Base-by-base conservation (phyloP, 2,888 invertebrate species). In the Malacosoma neustria region DNA sequence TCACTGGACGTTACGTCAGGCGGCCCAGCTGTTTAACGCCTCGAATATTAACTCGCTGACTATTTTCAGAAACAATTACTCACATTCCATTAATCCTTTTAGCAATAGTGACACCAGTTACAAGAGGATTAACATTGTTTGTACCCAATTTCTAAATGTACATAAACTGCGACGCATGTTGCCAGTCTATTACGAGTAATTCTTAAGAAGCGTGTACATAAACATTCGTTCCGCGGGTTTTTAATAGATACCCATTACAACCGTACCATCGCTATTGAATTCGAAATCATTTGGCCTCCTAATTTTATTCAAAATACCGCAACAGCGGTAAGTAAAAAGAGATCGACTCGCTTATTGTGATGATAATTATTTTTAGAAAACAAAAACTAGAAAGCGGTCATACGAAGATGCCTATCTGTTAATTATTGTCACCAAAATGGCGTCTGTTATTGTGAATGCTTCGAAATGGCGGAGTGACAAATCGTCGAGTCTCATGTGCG, bases 351-450 rank as follows among this genome's bases (percentile, higher is more conserved):
- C 67, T 72, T 79, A 80, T 85, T 85, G 84, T 85, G 49, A 85
- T 85, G 84, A 79, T 85, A 85, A 85, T 85, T 80, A 80, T 81
- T 84, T 65, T 77, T 66, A 54, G 75, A 76, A 81, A 81, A 84
- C 84, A 82, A 82, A 77, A 81, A 80, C 76, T 81, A 85, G 84
- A 85, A 85, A 85, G 82, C 79, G 72, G 71, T 58, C 73, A 66
- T 45, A 49, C 67, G 62, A 61, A 69, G 76, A 81, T 80, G 77
- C 65, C 70, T 80, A 81, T 82, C 81, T 73, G 82, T 81, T 82
- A 84, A 85, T 84, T 84, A 80, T 82, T 81, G 81, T 81, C 80
- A 75, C 82, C 72, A 74, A 81, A 80, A 81, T 80, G 80, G 81
- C 73, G 64, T 69, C 65, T 51, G 57, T 71, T 72, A 76, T 75